Evolutionary conservation across 2,113 vertebrate species (phyloP), one percentile per base, ranked within the genome.

Genomic region (Pyxicephalus adspersus): DNA sequence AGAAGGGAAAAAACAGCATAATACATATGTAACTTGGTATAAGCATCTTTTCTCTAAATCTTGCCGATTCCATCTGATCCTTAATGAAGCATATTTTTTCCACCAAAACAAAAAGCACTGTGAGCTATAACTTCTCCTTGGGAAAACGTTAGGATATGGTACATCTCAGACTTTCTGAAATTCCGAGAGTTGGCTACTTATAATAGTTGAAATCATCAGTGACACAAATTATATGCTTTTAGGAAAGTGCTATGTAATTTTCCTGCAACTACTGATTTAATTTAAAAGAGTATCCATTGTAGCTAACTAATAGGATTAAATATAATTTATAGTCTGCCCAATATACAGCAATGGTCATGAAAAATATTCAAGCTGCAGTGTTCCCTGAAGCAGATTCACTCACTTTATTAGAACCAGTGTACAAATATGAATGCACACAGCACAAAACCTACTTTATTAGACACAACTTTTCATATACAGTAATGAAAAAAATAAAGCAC

Each of bases 171-270:
- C 22, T 17, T 29, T 50, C 51, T 13, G 4, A 58, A 73, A 73
- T 38, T 34, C 70, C 54, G 58, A 57, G 20, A 73, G 54, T 58
- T 73, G 70, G 28, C 52, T 55, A 73, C 29, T 58, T 60, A 60
- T 74, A 74, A 60, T 38, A 74, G 22, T 58, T 72, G 8, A 64
- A 31, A 9, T 17, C 2, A 8, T 66, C 34, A 58, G 76, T 57
- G 29, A 78, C 76, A 78, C 64, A 78, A 77, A 78, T 68, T 67
- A 60, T 34, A 78, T 17, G 65, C 64, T 77, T 13, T 77, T 77
- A 65, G 23, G 45, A 20, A 54, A 77, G 25, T 55, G 22, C 64
- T 58, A 55, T 78, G 64, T 66, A 78, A 67, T 78, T 67, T 68
- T 26, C 51, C 28, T 45, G 3, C 23, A 67, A 68, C 52, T 28